Evolutionary conservation across 2,797 vertebrate genomes (phyloP).

Genomic region (Chelonia mydas): DNA sequence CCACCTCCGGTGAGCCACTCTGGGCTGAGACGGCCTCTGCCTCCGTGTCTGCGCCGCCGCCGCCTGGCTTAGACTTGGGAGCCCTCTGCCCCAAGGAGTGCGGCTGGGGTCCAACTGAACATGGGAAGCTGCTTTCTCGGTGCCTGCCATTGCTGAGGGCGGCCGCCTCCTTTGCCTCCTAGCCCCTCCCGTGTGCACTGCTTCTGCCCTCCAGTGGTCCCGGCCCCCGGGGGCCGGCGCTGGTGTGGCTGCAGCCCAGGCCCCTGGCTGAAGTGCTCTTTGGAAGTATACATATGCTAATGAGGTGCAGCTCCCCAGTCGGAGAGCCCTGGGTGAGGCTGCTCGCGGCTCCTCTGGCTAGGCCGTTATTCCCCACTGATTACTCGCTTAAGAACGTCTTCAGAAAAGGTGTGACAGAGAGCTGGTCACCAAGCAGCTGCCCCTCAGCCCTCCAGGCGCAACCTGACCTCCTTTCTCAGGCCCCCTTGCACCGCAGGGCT

Average conservation of each 20-base stretch:
- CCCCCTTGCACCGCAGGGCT: too few species aligned
- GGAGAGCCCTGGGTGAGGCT: slow-evolving; percentile 55
- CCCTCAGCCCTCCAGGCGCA: slow-evolving; percentile 80
- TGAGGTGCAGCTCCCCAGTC: slow-evolving; percentile 60
- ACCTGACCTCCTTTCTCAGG: slow-evolving; percentile 81
- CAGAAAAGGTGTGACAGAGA: slow-evolving; percentile 48
- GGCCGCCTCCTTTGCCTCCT: not conserved
- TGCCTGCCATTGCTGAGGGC: not conserved
- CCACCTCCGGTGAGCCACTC: slow-evolving; percentile 28
- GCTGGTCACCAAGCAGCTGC: slow-evolving; percentile 85
- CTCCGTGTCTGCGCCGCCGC: too few species aligned
- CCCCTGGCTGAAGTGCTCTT: too few species aligned
- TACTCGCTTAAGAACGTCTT: slow-evolving; percentile 77
- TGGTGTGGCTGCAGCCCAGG: too few species aligned
- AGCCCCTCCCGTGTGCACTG: not conserved
- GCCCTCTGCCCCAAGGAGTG: too few species aligned
- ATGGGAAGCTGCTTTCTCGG: not conserved
- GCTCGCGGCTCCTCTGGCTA: slow-evolving; percentile 74
- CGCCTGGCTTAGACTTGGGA: not conserved
- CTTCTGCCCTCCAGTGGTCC: not conserved
- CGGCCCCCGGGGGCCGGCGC: not conserved
- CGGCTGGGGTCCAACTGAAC: not conserved
- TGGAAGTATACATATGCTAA: slow-evolving; percentile 56
- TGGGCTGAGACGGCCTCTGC: not conserved
- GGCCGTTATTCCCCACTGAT: slow-evolving; percentile 82